Evolutionary conservation across 2,113 vertebrate species (phyloP), one percentile per base, ranked within the genome.

Genomic region (Toxotes jaculatrix): DNA sequence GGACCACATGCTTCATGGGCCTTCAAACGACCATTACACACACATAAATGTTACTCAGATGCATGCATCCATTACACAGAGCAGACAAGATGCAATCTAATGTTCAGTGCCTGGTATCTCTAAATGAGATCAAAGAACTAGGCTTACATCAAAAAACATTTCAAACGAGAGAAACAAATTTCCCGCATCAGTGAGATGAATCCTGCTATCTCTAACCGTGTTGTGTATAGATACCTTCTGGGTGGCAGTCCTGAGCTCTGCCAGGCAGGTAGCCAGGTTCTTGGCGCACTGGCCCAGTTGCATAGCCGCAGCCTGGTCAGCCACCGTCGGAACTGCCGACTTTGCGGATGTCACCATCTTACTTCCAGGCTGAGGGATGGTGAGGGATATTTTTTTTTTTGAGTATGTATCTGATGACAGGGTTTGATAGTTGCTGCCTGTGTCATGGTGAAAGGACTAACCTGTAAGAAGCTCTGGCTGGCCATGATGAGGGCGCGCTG

Each of bases 1-100:
- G 98, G 98, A 36, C 98, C 98, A 83, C 98, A 99, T 1, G 97
- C 98, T 94, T 99, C 98, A 49, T 99, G 98, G 81, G 98, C 97
- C 98, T 99, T 80, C 4, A 85, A 55, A 69, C 19, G 55, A 59
- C 14, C 27, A 27, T 12, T n/a, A 57, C 23, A 70, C 13, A 74
- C 14, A 34, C 23, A 53, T 1, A 60, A 12, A 38, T 27, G 64
- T 55, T 65, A 45, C 8, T 38, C 45, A 62, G 32, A 49, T 3
- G 45, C 19, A 62, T 32, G 38, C 13, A 38, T 36, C 34, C 27
- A 61, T 43, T 65, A 83, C 27, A 23, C 38, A 60, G 31, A 6
- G 11, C 34, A 59, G 60, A 57, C 9, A 64, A 27, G 23, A 83
- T 64, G 57, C 6, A 57, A 67, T 49, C 21, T 17, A 62, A 8